Conservation (phyloP, 2,797 vertebrate species). For the Coranthus polyacanthus region DNA sequence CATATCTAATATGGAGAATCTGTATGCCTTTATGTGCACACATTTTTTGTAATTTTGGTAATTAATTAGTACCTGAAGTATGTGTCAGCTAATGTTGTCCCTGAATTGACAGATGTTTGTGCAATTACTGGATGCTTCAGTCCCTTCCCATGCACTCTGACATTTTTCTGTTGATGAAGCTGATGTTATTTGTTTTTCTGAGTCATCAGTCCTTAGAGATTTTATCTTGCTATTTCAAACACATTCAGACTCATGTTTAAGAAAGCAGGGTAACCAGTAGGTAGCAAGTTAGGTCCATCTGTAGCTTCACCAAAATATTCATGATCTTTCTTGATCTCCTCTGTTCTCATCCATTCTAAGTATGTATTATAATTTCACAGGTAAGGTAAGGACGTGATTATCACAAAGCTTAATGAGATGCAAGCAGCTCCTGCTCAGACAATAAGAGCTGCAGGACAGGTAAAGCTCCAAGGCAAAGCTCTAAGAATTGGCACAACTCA, state of each 20-base stretch:
- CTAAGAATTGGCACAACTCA: conserved; percentile 40
- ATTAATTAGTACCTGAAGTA: conserved; percentile 1
- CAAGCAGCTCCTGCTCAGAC: conserved; percentile 64
- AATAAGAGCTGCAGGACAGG: conserved; percentile 63
- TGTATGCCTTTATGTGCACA: conserved; percentile 6
- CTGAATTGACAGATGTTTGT: conserved; percentile 39
- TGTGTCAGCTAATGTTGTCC: conserved; percentile 16
- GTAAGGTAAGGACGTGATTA: conserved; percentile 36
- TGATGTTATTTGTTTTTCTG: conserved; percentile 23
- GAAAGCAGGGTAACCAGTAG: background rate
- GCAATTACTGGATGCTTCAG: conserved; percentile 31
- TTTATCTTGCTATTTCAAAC: conserved; percentile 34
- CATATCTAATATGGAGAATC: background rate
- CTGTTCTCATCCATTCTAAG: background rate
- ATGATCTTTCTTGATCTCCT: conserved; percentile 6
- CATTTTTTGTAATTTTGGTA: background rate
- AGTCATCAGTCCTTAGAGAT: conserved; percentile 44
- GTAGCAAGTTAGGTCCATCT: background rate
- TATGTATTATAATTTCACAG: conserved; percentile 35
- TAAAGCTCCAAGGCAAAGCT: conserved; percentile 13
- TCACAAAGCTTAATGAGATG: conserved; percentile 59
- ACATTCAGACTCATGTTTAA: conserved; percentile 16
- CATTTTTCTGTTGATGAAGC: conserved; percentile 51
- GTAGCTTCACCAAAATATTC: background rate
- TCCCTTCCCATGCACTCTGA: conserved; percentile 56